Base-by-base conservation (phyloP, 2,797 vertebrate genomes). In the Myotis findleyi region DNA sequence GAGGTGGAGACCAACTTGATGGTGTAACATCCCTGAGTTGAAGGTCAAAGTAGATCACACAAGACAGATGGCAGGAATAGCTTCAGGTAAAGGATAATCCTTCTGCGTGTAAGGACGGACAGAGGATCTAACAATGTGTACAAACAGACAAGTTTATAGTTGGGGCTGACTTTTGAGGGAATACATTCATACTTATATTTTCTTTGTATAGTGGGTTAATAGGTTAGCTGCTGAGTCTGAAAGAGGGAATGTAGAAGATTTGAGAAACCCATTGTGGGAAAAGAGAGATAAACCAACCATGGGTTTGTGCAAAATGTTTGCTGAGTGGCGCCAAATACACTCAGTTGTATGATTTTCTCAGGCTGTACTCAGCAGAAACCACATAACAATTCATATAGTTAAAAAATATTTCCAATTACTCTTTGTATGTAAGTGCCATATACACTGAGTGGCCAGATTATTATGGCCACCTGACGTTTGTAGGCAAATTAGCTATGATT, bases 371-470 rank as follows among this genome's bases (percentile, higher is more conserved):
- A 81, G 38, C 21, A 84, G 49, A 79, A 80, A 20, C 47, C 77
- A 94, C 33, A 62, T 80, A 77, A 92, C 41, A 72, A 71, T 59
- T 91, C n/a, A 49, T 47, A 64, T 21, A 51, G 55, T 30, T 81
- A 62, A 69, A 80, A 33, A 72, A 66, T 51, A 88, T 55, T 95
- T 85, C 72, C 38, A 76, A 82, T 82, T 85, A 66, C 14, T 89
- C 18, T 85, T 80, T 66, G 21, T 36, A 93, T 83, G 13, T n/a
- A 90, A 91, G 84, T 81, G 27, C 73, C 59, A 85, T 73, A 81
- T 44, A 36, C 71, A 47, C 44, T 47, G 44, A 47, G 44, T 47
- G 44, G 10, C 44, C 44, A 47, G 44, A 47, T 47, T 47, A 47
- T 47, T 47, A 12, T 47, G 44, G 10, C 12, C 44, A 47, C 44